Base-by-base conservation (phyloP, 2,888 invertebrate species). In the Hirtodrosophila histrioides region DNA sequence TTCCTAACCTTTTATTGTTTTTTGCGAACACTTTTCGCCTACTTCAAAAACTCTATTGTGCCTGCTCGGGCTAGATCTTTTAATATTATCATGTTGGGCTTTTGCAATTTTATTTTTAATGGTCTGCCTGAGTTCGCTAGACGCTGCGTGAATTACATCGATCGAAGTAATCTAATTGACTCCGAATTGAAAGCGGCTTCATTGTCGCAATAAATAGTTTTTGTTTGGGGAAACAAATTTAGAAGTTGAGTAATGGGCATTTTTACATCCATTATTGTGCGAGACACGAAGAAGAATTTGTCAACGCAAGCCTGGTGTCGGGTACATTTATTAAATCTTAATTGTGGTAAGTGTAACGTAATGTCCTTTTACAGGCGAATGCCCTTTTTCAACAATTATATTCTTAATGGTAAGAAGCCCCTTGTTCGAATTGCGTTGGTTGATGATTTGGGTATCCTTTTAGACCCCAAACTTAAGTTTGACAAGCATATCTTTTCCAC, bases 91-190 rank as follows among this genome's bases (percentile, higher is more conserved):
- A 6, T 23, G 40, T n/a, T 41, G 23, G 6, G 54, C 45, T 24
- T 45, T 44, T 43, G 23, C 27, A 6, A 53, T 41, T 43, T 35
- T 53, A 50, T 29, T 35, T 46, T 46, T 35, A 6, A 46, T 46
- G 17, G 17, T 23, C 29, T 53, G 40, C 11, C 43, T 12, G 53
- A 10, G 40, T 23, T 41, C 40, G 40, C 5, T 10, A 10, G 40
- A 24, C 10, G 40, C 40, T 23, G 40, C 23, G 5, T 41, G 24
- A 24, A 56, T 36, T 27, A 44, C 3, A 17, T 55, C 55, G 12
- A 41, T 53, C 24, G 53, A 39, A 39, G 39, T 17, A 17, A 17
- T 39, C 17, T 39, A 17, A 39, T 39, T 39, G 39, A 17, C 39
- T 39, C 17, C 17, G 39, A 39, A 39, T 8, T 31, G 31, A 31